Conservation (phyloP, 1,140 invertebrate genomes). For the Nephila pilipes region DNA sequence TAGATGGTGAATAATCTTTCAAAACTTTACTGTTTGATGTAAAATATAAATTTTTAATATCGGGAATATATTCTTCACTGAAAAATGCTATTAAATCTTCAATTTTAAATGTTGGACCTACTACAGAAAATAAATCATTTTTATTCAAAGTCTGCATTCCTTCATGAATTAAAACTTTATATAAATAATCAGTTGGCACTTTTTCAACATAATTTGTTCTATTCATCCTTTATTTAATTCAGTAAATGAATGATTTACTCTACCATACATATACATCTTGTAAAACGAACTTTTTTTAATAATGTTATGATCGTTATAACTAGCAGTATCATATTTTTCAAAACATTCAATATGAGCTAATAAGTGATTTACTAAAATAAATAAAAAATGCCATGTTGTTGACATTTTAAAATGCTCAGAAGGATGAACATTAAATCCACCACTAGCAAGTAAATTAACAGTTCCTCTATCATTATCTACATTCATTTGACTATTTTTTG, state of each 20-base stretch:
- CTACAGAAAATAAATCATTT: background rate
- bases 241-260: constrained; percentile 38
- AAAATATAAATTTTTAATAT: background rate
- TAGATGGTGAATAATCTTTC: background rate
- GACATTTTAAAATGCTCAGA: constrained; percentile 53
- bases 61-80: background rate
- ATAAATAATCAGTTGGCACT: background rate
- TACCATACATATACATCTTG: constrained; percentile 43
- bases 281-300: constrained; percentile 49
- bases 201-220: too few relatives aligned
- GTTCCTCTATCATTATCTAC: constrained; percentile 48
- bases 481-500: constrained; percentile 49
- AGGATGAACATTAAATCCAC: constrained; percentile 7
- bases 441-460: constrained; percentile 28
- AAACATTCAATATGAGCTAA: constrained; percentile 42
- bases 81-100: background rate
- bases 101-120: background rate
- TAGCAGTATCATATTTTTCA: constrained; percentile 46
- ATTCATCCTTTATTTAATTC: constrained; percentile 6
- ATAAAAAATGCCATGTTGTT: constrained; percentile 41
- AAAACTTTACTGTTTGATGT: background rate
- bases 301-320: constrained; percentile 15
- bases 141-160: background rate
- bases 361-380: constrained; percentile 41
- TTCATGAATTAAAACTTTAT: constrained; percentile 18